phyloP scores from a whole-genome alignment of 2,113 vertebrate species.

The Lethenteron camtschaticum region DNA sequence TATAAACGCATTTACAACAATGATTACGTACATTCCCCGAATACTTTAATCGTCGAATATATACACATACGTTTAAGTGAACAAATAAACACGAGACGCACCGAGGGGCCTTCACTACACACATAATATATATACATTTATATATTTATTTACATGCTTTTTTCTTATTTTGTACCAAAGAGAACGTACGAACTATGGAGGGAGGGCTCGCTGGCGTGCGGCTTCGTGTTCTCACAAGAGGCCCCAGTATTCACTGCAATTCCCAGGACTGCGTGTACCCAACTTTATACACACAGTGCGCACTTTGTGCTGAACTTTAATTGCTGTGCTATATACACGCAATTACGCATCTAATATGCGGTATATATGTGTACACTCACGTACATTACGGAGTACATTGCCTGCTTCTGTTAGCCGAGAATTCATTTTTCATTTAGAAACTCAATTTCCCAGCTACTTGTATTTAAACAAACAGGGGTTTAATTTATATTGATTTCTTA shows the following conservation, averaged over 20 bases:
- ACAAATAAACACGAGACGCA: neutral
- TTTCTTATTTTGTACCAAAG: neutral
- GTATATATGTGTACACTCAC: conserved; percentile 1
- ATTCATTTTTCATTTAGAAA: too few species aligned
- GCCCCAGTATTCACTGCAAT: too few species aligned
- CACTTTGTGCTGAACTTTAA: neutral
- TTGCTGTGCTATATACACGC: neutral
- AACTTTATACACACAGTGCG: neutral
- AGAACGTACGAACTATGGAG: neutral
- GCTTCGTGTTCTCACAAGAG: too few species aligned
- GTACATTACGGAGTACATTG: neutral
- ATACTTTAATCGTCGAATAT: neutral
- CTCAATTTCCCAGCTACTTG: too few species aligned
- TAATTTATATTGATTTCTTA: too few species aligned
- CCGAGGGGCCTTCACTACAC: neutral
- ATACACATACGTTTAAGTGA: neutral
- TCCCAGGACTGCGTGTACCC: neutral
- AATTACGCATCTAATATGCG: neutral
- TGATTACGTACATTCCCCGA: neutral
- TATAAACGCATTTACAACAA: neutral
- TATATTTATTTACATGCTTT: neutral
- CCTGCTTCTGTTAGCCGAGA: too few species aligned
- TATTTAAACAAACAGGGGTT: too few species aligned
- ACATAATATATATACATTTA: neutral
- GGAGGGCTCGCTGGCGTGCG: too few species aligned